Percentiles rank a stretch among this genome's conserved stretches.
These are phyloP conservation scores for Nephrotoma guestfalica DNA, from an alignment of 2,888 invertebrate species.

Conservation along the genomic window DNA sequence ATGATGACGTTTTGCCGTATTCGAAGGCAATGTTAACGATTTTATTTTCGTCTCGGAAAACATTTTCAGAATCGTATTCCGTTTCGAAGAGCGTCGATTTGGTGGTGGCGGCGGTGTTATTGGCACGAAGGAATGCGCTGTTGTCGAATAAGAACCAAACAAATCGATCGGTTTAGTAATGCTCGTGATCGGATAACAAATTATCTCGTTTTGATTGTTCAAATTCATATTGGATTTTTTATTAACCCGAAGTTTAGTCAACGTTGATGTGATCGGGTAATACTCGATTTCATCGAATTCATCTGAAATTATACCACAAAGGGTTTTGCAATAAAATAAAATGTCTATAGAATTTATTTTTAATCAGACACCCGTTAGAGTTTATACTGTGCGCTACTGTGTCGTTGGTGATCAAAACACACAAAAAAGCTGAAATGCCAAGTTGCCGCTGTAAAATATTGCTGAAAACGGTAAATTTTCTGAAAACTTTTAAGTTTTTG, in stretches of 20 bases:
- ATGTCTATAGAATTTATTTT: not conserved
- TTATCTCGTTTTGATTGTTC: slow-evolving; percentile 36
- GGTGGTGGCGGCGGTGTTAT: slow-evolving; percentile 56
- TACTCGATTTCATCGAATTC: slow-evolving; percentile 60
- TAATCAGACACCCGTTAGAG: not conserved
- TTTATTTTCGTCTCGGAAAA: slow-evolving; percentile 33
- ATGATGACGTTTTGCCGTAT: slow-evolving; percentile 10
- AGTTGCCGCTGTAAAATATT: not conserved
- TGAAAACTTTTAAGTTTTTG: not conserved
- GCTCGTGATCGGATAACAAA: slow-evolving; percentile 44
- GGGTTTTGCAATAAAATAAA: not conserved
- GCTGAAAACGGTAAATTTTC: not conserved
- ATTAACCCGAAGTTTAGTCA: slow-evolving; percentile 63
- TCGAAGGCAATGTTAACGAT: slow-evolving; percentile 17
- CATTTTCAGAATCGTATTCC: slow-evolving; percentile 48
- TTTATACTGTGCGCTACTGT: not conserved
- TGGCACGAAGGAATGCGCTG: slow-evolving; percentile 40
- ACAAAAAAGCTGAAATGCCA: not conserved
- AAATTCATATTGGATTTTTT: slow-evolving; percentile 7
- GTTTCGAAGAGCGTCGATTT: slow-evolving; percentile 55
- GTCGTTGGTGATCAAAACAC: not conserved
- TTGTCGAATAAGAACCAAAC: slow-evolving; percentile 44
- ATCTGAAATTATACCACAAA: slow-evolving; percentile 39
- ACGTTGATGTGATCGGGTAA: slow-evolving; percentile 64
- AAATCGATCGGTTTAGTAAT: slow-evolving; percentile 28